phyloP scores from a whole-genome alignment of 2,113 vertebrate genomes.

The Salvator merianae region DNA sequence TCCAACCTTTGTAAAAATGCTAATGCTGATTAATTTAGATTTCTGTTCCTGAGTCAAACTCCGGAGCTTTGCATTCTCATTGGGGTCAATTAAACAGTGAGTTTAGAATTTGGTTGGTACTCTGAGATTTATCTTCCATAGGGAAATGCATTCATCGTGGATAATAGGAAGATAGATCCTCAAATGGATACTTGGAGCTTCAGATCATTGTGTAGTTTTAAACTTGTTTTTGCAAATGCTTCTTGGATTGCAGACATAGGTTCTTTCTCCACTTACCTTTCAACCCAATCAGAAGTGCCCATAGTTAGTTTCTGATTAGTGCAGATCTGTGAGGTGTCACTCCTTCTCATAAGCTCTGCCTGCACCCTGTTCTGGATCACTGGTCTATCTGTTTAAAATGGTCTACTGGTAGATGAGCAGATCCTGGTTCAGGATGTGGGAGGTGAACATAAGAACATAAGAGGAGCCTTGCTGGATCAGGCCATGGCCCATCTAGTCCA shows the following conservation, averaged over 20 bases:
- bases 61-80: constrained; percentile 43
- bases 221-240: constrained; percentile 74
- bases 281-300: no score
- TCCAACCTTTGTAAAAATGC: constrained; percentile 20
- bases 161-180: constrained; percentile 59
- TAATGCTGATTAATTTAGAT: constrained; percentile 20
- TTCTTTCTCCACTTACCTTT: no score
- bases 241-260: constrained; percentile 56
- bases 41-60: constrained; percentile 23
- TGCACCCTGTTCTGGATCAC: no score
- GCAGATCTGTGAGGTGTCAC: no score
- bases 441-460: no score
- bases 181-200: constrained; percentile 71
- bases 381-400: no score
- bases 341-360: no score
- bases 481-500: no score
- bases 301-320: no score
- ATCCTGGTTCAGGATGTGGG: no score
- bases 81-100: constrained; percentile 66
- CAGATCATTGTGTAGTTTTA: constrained; percentile 54
- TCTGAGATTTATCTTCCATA: constrained; percentile 47
- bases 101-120: constrained; percentile 44
- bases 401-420: no score
- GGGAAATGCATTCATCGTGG: constrained; percentile 66
- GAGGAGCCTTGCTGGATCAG: no score